A percentile compares a stretch with the other conserved stretches of the same genome.
Conservation (phyloP, 1,140 invertebrate genomes). For the Hylyphantes graminicola region DNA sequence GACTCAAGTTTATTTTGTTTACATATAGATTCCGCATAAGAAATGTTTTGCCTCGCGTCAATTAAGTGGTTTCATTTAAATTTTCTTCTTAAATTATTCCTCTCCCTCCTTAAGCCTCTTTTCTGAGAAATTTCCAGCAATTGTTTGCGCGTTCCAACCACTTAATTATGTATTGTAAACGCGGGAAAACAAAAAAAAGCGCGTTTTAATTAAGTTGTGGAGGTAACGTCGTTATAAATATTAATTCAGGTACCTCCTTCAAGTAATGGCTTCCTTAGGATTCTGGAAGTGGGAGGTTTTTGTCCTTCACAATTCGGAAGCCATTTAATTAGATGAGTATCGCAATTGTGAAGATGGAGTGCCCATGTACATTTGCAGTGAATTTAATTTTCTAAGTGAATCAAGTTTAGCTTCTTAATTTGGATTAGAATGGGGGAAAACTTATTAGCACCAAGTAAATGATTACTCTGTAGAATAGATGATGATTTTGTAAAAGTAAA, state of each 20-base stretch:
- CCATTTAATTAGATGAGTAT: neutral
- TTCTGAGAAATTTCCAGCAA: slow-evolving; percentile 29
- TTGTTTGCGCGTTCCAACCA: slow-evolving; percentile 30
- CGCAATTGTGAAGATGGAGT: too few species aligned
- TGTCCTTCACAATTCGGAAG: neutral
- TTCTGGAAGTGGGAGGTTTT: too few species aligned
- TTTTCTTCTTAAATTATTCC: neutral
- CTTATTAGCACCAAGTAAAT: too few species aligned
- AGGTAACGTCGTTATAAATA: slow-evolving; percentile 29
- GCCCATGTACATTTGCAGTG: too few species aligned
- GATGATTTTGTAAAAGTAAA: too few species aligned
- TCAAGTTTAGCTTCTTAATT: too few species aligned
- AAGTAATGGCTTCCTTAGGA: too few species aligned
- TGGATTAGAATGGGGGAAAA: too few species aligned
- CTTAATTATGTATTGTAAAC: slow-evolving; percentile 36
- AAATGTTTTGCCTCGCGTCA: slow-evolving; percentile 37
- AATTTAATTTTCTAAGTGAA: too few species aligned
- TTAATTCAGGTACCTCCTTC: slow-evolving; percentile 17
- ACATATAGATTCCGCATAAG: slow-evolving; percentile 11
- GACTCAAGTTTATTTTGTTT: slow-evolving; percentile 23
- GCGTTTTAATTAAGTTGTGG: slow-evolving; percentile 28
- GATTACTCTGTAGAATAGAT: too few species aligned
- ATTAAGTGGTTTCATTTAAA: slow-evolving; percentile 7
- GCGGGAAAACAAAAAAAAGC: slow-evolving; percentile 10
- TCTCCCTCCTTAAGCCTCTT: neutral